These are phyloP conservation scores for Triplophysa bombifrons DNA, from an alignment of 2,797 vertebrate species.

Conservation along the genomic window DNA sequence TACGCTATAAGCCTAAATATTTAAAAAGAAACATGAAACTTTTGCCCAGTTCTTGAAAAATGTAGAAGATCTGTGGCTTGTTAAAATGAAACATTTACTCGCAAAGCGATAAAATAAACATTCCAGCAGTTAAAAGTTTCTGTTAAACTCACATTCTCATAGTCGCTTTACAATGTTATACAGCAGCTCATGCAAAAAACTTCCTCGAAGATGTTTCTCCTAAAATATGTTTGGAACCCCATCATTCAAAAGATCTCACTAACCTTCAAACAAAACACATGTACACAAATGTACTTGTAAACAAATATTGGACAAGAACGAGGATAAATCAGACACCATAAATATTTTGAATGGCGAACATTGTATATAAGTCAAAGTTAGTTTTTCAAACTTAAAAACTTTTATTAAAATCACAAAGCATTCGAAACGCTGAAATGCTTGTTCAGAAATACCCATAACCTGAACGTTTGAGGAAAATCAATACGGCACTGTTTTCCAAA, in stretches of 20 bases:
- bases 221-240: background rate
- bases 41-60: background rate
- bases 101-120: background rate
- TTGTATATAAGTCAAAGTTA: background rate
- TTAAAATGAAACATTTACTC: constrained; percentile 16
- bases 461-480: background rate
- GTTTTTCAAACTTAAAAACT: too few relatives aligned
- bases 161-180: background rate
- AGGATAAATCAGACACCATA: too few relatives aligned
- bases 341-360: background rate
- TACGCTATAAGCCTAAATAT: background rate
- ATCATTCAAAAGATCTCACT: background rate
- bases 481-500: background rate
- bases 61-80: constrained; percentile 1
- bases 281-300: too few relatives aligned
- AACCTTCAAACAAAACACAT: background rate
- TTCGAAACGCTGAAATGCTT: background rate
- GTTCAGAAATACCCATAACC: background rate
- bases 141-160: background rate
- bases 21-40: background rate
- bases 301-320: too few relatives aligned
- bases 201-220: too few relatives aligned
- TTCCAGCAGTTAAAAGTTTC: constrained; percentile 1
- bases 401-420: too few relatives aligned
- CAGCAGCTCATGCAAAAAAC: too few relatives aligned